Percentiles rank a stretch among this genome's conserved stretches.
These are phyloP conservation scores for Drosophila borborema DNA, from an alignment of 2,888 invertebrate species.

Conservation along the genomic window DNA sequence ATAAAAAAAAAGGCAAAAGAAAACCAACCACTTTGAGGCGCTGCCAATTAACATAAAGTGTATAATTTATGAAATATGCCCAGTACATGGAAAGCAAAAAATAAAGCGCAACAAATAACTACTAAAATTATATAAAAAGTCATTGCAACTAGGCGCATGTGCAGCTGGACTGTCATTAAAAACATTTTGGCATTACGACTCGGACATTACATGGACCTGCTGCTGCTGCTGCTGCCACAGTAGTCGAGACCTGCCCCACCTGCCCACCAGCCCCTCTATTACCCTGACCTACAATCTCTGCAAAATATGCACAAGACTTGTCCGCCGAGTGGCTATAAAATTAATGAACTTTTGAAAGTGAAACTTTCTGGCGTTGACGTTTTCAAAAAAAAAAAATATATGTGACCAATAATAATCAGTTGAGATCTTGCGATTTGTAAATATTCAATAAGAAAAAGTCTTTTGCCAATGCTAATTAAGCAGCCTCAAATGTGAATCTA, in stretches of 20 bases:
- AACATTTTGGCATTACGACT: slow-evolving; percentile 41
- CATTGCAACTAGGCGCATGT: slow-evolving; percentile 44
- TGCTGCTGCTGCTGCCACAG: not conserved
- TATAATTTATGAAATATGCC: slow-evolving; percentile 64
- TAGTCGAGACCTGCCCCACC: not conserved
- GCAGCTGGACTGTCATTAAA: slow-evolving; percentile 57
- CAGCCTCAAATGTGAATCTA: not conserved
- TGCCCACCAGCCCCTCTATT: not conserved
- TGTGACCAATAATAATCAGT: slow-evolving; percentile 30
- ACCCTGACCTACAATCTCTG: slow-evolving; percentile 6
- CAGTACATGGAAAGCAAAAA: slow-evolving; percentile 31
- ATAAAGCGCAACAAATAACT: not conserved
- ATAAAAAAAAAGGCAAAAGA: slow-evolving; percentile 36
- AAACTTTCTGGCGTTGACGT: slow-evolving; percentile 59
- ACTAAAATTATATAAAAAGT: slow-evolving; percentile 48
- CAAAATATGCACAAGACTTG: slow-evolving; percentile 27
- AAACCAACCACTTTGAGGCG: slow-evolving; percentile 32
- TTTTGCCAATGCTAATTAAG: slow-evolving; percentile 3
- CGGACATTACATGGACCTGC: slow-evolving; percentile 43
- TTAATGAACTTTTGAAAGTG: slow-evolving; percentile 73
- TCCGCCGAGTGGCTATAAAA: slow-evolving; percentile 48
- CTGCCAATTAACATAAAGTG: slow-evolving; percentile 65
- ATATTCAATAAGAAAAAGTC: slow-evolving; percentile 11
- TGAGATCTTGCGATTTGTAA: not conserved
- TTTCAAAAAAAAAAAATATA: slow-evolving; percentile 20